Base-by-base conservation (phyloP, 2,797 vertebrate genomes). In the Anabacerthia variegaticeps region DNA sequence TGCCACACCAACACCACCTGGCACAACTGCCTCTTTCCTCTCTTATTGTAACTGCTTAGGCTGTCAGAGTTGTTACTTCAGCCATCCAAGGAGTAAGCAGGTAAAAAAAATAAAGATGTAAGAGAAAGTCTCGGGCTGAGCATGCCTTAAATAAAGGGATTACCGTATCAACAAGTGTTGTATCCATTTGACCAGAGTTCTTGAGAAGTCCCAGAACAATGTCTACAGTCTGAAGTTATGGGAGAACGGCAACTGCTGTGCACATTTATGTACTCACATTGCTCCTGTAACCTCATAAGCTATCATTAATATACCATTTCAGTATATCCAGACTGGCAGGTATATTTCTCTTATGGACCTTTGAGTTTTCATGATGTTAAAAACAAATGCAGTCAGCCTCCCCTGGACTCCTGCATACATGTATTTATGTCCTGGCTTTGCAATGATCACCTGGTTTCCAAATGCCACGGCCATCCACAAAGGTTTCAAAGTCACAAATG, bases 331-430 rank as follows among this genome's bases (percentile, higher is more conserved):
- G n/a, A 32, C 27, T 7, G 19, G 26, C 28, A 61, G 32, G 6
- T 46, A 23, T 21, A 5, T 30, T 89, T 52, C 44, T 37, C 1
- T 24, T 37, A 52, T 0, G 4, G 34, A 63, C 16, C 36, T 82
- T 24, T 7, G 18, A 69, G 59, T 41, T 67, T 51, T 48, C 39
- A 14, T 22, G 24, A 43, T 28, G 32, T 24, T 52, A 23, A 30
- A 75, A 82, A 69, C 36, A 76, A 92, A 79, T 5, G 3, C 12
- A 54, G 34, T 16, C 7, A 3, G 22, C 4, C 6, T 32, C 2
- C 8, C 12, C 14, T 9, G 3, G 3, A 10, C 12, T 20, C 32
- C 19, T 5, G 1, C 11, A 32, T 2, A 3, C 1, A 6, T 9
- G 5, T 52, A 37, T 49, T 34, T 39, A 32, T 12, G 20, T 27